Percentiles rank a stretch among this genome's conserved stretches.
These are phyloP conservation scores for Hestina assimilis DNA, from an alignment of 1,140 invertebrate genomes.

Conservation along the genomic window DNA sequence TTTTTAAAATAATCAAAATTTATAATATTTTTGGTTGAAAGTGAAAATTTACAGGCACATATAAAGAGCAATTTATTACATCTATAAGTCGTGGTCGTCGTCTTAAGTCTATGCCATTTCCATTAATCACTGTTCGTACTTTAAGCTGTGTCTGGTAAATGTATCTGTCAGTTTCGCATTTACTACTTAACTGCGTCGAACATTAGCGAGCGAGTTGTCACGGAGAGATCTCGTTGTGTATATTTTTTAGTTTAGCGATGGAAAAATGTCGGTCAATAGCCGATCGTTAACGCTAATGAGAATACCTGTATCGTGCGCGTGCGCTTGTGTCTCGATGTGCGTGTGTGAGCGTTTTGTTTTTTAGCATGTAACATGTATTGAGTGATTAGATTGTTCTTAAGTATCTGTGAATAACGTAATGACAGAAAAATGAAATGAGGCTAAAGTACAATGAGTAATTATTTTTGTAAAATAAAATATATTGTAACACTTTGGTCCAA, in stretches of 20 bases:
- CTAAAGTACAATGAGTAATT: no score
- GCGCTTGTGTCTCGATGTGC: not conserved
- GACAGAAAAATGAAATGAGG: no score
- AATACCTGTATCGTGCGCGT: not conserved
- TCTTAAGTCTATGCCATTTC: no score
- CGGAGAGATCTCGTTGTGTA: not conserved
- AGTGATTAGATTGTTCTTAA: slow-evolving; percentile 4
- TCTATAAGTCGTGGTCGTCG: no score
- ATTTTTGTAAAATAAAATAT: no score
- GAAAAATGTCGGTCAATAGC: slow-evolving; percentile 20
- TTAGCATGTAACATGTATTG: slow-evolving; percentile 1
- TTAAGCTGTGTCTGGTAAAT: not conserved
- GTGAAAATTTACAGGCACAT: no score
- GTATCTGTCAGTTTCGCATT: not conserved
- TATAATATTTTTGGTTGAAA: no score
- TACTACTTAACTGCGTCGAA: not conserved
- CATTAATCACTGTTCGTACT: no score
- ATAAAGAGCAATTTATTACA: no score
- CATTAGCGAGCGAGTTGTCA: slow-evolving; percentile 7
- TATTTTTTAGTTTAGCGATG: slow-evolving; percentile 6
- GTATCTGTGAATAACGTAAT: slow-evolving; percentile 1
- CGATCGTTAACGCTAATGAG: slow-evolving; percentile 4
- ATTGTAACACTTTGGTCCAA: no score
- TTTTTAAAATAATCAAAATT: no score
- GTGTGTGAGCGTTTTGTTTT: not conserved